Base-by-base conservation (phyloP, 1,140 invertebrate species). In the Vanessa tameamea region DNA sequence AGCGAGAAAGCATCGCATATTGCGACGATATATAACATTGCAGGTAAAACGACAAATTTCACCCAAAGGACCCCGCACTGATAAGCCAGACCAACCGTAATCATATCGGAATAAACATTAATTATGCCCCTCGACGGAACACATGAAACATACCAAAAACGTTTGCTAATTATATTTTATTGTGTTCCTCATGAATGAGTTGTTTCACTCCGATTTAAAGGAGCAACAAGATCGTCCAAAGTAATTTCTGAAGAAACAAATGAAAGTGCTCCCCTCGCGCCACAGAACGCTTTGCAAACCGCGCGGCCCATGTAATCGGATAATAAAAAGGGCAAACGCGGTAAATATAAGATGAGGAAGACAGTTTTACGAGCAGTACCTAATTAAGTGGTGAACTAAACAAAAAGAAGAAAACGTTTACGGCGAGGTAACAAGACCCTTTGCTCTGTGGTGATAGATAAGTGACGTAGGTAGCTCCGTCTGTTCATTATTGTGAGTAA, bases 281-380 rank as follows among this genome's bases (percentile, higher is more conserved):
- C 78, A 80, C 84, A 81, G 82, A 87, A 82, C 84, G 88, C 87
- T 90, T 89, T 88, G 78, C 89, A 90, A 90, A 91, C 87, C 84
- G 87, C 88, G 87, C 86, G 77, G 89, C 91, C 88, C 88, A 88
- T 87, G 91, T 92, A 91, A 92, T 92, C 91, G 91, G 88, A 91
- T 92, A 92, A 91, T 92, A 92, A 92, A 92, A 92, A 92, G 91
- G 91, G 91, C 91, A 91, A 92, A 92, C 89, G 88, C 89, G 91
- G 89, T 92, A 92, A 92, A 92, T 92, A 92, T 91, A 90, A 91
- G 91, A 92, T 91, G 91, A 92, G 91, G 89, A 91, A 92, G 91
- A 92, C 91, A 92, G 91, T 92, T 92, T 92, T 92, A 92, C 91
- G 91, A 92, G 85, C 88, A 85, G 84, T 86, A 91, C 91, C 91